Evolutionary conservation across 1,140 invertebrate genomes (phyloP).

Genomic region (Eurytemora carolleeae): DNA sequence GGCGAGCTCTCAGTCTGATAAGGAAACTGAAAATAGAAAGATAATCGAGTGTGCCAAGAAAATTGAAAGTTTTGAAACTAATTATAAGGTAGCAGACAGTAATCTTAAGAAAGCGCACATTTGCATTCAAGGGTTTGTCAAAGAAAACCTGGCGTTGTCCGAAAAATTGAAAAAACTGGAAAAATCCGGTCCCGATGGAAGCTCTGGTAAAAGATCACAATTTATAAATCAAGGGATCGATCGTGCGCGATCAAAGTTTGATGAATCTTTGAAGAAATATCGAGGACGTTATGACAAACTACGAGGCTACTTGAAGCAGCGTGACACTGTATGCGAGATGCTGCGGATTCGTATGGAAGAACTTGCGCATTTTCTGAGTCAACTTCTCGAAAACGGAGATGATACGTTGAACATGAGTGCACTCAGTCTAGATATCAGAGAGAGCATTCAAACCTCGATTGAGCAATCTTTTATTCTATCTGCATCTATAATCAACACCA

Average conservation of each 20-base stretch:
- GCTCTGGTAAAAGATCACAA: not conserved
- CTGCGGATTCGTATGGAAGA: not conserved
- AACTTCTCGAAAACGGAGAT: not conserved
- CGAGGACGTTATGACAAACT: not conserved
- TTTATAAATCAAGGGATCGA: not conserved
- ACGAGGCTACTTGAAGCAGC: not conserved
- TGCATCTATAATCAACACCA: too few species aligned
- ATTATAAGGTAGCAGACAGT: too few species aligned
- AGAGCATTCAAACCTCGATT: not conserved
- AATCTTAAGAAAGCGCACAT: not conserved
- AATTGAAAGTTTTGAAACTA: too few species aligned
- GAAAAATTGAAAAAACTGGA: not conserved
- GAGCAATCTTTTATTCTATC: not conserved
- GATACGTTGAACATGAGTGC: not conserved
- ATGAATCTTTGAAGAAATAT: not conserved
- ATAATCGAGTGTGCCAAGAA: too few species aligned
- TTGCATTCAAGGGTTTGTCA: not conserved
- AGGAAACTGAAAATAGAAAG: too few species aligned
- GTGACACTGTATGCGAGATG: not conserved
- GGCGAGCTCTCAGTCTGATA: too few species aligned
- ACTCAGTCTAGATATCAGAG: not conserved
- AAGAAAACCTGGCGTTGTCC: not conserved
- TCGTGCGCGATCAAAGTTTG: not conserved
- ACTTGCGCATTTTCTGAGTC: not conserved
- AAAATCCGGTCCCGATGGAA: not conserved